These are phyloP conservation scores for Genyomyrus donnyi DNA, from an alignment of 2,113 vertebrate genomes.

Conservation along the genomic window DNA sequence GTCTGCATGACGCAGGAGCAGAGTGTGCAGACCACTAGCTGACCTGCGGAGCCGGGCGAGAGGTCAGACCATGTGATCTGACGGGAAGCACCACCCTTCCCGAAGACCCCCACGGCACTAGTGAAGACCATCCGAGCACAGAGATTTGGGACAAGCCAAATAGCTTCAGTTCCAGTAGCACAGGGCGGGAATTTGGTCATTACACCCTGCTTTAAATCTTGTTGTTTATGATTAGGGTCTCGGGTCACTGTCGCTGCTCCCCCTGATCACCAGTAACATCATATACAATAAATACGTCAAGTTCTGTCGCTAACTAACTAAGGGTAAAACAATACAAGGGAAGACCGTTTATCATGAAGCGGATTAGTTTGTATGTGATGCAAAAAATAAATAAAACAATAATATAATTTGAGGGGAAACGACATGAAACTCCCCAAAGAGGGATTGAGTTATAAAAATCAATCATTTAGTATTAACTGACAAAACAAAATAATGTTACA, in stretches of 20 bases:
- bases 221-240: not conserved
- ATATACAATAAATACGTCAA: not conserved
- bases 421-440: too few relatives aligned
- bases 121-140: not conserved
- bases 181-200: not conserved
- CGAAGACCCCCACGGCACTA: not conserved
- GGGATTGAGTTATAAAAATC: not conserved
- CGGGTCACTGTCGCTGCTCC: too few relatives aligned
- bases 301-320: not conserved
- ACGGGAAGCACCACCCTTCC: not conserved
- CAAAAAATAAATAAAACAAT: not conserved
- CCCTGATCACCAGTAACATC: too few relatives aligned
- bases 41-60: slow-evolving; percentile 61
- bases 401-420: too few relatives aligned
- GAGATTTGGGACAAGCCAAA: too few relatives aligned
- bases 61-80: slow-evolving; percentile 2
- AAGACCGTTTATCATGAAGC: not conserved
- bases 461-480: not conserved
- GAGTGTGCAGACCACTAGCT: slow-evolving; percentile 92
- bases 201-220: not conserved
- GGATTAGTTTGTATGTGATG: not conserved
- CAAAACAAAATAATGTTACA: not conserved
- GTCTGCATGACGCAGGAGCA: slow-evolving; percentile 99
- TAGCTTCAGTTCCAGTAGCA: not conserved
- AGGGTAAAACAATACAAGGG: not conserved